These are phyloP conservation scores for Callipepla squamata DNA, from an alignment of 2,113 vertebrate species.

Conservation along the genomic window DNA sequence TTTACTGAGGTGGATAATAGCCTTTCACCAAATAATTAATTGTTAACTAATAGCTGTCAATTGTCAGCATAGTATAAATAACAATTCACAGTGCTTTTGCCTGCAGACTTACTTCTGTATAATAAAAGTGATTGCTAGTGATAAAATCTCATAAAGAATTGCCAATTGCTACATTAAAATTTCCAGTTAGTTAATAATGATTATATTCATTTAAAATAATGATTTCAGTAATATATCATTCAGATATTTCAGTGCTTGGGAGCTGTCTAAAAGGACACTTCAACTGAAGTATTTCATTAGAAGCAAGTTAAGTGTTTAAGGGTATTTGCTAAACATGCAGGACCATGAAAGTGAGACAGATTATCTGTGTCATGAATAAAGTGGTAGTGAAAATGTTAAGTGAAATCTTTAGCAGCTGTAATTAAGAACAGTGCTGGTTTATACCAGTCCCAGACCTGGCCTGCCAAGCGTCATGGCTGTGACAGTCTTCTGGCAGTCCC, in stretches of 20 bases:
- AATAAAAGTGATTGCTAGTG: not conserved
- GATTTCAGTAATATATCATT: not conserved
- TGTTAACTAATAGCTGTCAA: not conserved
- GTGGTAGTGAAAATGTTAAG: slow-evolving; percentile 14
- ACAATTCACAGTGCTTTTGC: not conserved
- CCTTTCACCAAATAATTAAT: not conserved
- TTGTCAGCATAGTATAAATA: not conserved
- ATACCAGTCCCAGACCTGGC: not conserved
- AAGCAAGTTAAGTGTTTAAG: not conserved
- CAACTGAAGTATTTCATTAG: not conserved
- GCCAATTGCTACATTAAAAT: not conserved
- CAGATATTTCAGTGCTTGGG: not conserved
- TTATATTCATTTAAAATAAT: not conserved
- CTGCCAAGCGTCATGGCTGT: slow-evolving; percentile 24
- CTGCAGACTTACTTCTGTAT: not conserved
- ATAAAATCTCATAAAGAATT: not conserved
- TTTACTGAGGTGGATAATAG: not conserved
- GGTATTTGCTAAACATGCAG: not conserved
- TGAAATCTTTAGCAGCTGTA: not conserved
- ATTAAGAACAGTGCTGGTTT: slow-evolving; percentile 32
- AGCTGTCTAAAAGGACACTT: not conserved
- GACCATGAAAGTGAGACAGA: not conserved
- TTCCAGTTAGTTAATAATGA: not conserved
- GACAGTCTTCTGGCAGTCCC: slow-evolving; percentile 26
- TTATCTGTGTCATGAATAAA: slow-evolving; percentile 17